Percentiles rank a stretch among this genome's conserved stretches.
Evolutionary conservation across 2,888 invertebrate species (phyloP).

Genomic region (Nemapogon koenigi): DNA sequence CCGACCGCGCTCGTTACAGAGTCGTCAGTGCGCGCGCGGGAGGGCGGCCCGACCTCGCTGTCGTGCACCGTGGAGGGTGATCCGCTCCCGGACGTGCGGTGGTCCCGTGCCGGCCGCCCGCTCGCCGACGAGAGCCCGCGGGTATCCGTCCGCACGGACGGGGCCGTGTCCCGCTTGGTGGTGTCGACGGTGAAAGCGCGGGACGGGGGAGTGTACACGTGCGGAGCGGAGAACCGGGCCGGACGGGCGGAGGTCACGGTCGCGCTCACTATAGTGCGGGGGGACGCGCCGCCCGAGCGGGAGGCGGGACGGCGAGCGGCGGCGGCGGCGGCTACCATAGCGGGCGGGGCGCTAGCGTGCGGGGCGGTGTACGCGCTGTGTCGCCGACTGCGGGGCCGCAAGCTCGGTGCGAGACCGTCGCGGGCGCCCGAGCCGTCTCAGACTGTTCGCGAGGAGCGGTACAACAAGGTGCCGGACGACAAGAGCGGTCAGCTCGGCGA

Average conservation of each 20-base stretch:
- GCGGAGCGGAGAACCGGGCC: slow-evolving; percentile 82
- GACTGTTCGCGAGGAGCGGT: slow-evolving; percentile 67
- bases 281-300: slow-evolving; percentile 67
- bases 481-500: slow-evolving; percentile 47
- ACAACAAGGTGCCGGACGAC: slow-evolving; percentile 81
- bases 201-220: slow-evolving; percentile 79
- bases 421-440: slow-evolving; percentile 58
- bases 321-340: slow-evolving; percentile 39
- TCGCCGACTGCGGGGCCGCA: slow-evolving; percentile 70
- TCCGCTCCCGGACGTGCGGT: slow-evolving; percentile 75
- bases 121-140: slow-evolving; percentile 47
- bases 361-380: slow-evolving; percentile 73
- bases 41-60: slow-evolving; percentile 77
- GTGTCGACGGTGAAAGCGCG: slow-evolving; percentile 75
- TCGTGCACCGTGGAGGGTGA: slow-evolving; percentile 74
- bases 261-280: slow-evolving; percentile 72
- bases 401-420: too few species aligned
- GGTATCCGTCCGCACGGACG: slow-evolving; percentile 70
- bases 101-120: slow-evolving; percentile 71
- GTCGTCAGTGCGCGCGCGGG: slow-evolving; percentile 68
- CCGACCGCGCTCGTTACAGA: slow-evolving; percentile 71
- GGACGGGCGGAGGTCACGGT: slow-evolving; percentile 78
- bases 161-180: slow-evolving; percentile 75
- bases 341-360: slow-evolving; percentile 70
- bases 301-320: slow-evolving; percentile 63